phyloP scores from a whole-genome alignment of 2,113 vertebrate genomes.

The Melanerpes formicivorus region DNA sequence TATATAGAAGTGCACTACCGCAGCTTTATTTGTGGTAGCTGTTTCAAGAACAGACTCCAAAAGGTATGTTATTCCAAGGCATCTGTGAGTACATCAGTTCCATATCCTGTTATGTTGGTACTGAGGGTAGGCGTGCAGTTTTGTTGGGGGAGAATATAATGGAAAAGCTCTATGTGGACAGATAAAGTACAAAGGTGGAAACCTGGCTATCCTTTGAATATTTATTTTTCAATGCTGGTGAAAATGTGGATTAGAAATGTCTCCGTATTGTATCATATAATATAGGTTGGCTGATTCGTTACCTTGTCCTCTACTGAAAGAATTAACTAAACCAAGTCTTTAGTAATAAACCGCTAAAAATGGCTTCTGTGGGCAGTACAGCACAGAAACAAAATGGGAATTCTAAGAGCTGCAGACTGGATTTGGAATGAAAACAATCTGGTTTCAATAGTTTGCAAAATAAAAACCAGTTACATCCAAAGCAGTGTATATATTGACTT shows the following conservation, averaged over 20 bases:
- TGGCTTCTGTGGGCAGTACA: neutral
- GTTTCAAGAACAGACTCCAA: neutral
- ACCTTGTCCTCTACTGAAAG: neutral
- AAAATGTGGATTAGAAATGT: neutral
- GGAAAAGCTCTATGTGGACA: accelerated
- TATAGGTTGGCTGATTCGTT: neutral
- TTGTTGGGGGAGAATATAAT: neutral
- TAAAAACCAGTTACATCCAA: neutral
- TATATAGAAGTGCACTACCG: neutral
- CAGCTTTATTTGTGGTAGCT: neutral
- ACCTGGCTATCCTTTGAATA: neutral
- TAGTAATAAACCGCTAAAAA: neutral
- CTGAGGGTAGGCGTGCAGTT: neutral
- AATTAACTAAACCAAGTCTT: neutral
- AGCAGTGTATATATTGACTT: neutral
- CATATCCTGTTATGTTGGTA: neutral
- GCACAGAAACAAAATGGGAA: neutral
- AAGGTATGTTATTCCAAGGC: neutral
- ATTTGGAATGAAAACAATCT: neutral
- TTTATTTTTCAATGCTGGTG: neutral
- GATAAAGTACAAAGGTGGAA: neutral
- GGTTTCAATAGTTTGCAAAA: neutral
- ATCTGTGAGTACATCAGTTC: neutral
- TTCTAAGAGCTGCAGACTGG: neutral
- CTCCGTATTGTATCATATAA: neutral